These are phyloP conservation scores for Pelodytes ibericus DNA, from an alignment of 2,797 vertebrate genomes.

Conservation along the genomic window DNA sequence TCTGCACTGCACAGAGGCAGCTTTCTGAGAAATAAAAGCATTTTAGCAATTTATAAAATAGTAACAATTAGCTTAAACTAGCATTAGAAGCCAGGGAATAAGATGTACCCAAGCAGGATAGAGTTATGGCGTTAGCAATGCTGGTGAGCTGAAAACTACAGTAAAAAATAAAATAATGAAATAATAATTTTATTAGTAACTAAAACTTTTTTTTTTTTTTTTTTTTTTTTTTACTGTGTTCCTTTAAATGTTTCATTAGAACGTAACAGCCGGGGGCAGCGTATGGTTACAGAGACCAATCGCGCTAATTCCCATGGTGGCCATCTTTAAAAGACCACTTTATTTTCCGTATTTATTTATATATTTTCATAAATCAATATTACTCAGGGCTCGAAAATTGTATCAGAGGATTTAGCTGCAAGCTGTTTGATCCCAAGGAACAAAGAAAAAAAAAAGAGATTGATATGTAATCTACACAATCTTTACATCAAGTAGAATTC, in stretches of 20 bases:
- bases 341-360: background rate
- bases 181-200: too few species aligned
- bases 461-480: slow-evolving; percentile 36
- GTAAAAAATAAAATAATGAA: too few species aligned
- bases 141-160: too few species aligned
- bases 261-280: background rate
- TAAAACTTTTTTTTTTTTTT: too few species aligned
- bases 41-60: too few species aligned
- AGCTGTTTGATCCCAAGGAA: slow-evolving; percentile 23
- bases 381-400: slow-evolving; percentile 38
- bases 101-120: too few species aligned
- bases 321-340: background rate
- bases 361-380: slow-evolving; percentile 41
- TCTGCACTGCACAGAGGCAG: too few species aligned
- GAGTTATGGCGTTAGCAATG: too few species aligned
- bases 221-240: background rate
- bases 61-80: too few species aligned
- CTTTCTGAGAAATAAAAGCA: too few species aligned
- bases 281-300: slow-evolving; percentile 20
- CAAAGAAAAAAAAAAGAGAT: slow-evolving; percentile 31
- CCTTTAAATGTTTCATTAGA: background rate
- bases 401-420: slow-evolving; percentile 39
- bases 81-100: too few species aligned
- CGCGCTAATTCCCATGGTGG: slow-evolving; percentile 19
- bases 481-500: background rate